These are phyloP conservation scores for Drosophila simulans DNA, from an alignment of 1,140 invertebrate species.

Conservation along the genomic window DNA sequence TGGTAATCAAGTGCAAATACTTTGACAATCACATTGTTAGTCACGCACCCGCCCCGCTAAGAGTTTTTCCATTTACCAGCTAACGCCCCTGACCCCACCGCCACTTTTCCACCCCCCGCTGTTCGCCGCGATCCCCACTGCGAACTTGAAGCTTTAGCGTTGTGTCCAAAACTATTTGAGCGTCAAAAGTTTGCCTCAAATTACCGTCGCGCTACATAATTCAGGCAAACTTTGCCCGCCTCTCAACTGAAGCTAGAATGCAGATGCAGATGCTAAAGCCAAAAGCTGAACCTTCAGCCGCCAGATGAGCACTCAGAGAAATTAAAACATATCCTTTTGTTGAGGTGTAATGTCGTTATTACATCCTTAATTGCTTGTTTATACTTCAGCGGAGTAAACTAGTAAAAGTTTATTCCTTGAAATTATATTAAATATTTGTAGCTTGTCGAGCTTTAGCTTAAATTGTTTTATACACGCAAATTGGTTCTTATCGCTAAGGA, in stretches of 20 bases:
- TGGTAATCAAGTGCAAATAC: constrained; percentile 58
- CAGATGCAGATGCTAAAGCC: constrained; percentile 23
- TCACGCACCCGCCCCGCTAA: constrained; percentile 15
- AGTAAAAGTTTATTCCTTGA: no score
- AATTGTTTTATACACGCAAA: neutral
- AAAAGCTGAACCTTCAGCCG: constrained; percentile 12
- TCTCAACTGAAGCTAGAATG: constrained; percentile 29
- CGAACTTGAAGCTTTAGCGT: constrained; percentile 25
- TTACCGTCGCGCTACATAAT: constrained; percentile 79
- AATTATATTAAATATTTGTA: no score
- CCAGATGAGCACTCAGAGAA: constrained; percentile 21
- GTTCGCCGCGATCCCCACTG: constrained; percentile 3
- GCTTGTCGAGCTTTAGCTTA: no score
- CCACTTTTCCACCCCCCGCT: neutral
- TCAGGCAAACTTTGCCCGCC: constrained; percentile 60
- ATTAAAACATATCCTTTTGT: neutral
- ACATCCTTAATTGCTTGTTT: neutral
- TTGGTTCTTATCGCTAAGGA: neutral
- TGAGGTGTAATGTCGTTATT: neutral
- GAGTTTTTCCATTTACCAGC: constrained; percentile 37
- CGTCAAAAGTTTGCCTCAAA: constrained; percentile 76
- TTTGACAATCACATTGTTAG: constrained; percentile 53
- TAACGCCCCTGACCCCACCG: neutral
- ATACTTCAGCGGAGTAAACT: no score
- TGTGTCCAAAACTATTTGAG: constrained; percentile 68